Evolutionary conservation across 2,113 vertebrate species (phyloP), one percentile per base, ranked within the genome.

Genomic region (Illadopsis cleaveri): DNA sequence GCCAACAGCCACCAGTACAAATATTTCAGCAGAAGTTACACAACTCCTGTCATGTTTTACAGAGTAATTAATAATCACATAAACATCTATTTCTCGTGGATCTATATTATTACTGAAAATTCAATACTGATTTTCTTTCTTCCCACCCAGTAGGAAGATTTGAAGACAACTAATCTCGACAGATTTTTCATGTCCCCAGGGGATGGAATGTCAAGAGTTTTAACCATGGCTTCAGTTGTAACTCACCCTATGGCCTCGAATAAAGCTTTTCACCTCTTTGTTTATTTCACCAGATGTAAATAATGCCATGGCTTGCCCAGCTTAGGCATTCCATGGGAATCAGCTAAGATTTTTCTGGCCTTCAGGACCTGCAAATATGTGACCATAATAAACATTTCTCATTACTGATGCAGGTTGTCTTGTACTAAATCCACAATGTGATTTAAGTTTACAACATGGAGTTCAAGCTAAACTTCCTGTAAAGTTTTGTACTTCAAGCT

Each of bases 341-440:
- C 48, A 80, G 50, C 9, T 12, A n/a, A 40, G 58, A 42, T 33
- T 54, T 2, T 2, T 54, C 38, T 81, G 50, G 1, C 6, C 21
- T 86, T 82, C 5, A 6, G 19, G 22, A 57, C 25, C 64, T 73
- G 27, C 45, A 95, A 53, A 73, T 62, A 57, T 2, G 38, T 1
- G 4, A 53, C 27, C 8, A 57, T 12, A 61, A 31, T 40, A 57
- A 73, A 83, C 21, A 45, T 37, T 76, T 83, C 40, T 77, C 54
- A 48, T 80, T 68, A 37, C 15, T 60, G 51, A 61, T 48, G 28
- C 28, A n/a, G 23, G 20, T 54, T 77, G 42, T 35, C 45, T 65
- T 3, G 0, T 42, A 35, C 22, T 33, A 76, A 70, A 35, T 24
- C n/a, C 31, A 15, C 7, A 69, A 27, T 0, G 2, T 12, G 17